Evolutionary conservation across 2,797 vertebrate species (phyloP).

Genomic region (Etheostoma perlongum): DNA sequence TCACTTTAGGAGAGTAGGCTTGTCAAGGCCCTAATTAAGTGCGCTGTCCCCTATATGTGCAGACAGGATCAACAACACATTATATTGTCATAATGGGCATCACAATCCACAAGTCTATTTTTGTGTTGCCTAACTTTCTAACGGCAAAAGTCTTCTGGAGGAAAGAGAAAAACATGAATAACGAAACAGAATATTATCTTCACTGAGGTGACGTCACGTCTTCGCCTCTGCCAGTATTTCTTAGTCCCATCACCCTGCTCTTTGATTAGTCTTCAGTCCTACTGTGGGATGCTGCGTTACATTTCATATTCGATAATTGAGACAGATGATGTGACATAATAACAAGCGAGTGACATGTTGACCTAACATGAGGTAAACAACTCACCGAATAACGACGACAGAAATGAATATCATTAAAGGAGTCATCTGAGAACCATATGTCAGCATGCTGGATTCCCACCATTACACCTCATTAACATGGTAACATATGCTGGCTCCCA

Average conservation of each 20-base stretch:
- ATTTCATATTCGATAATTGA: conserved; percentile 82
- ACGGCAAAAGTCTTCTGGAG: conserved; percentile 75
- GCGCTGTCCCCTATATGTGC: conserved; percentile 94
- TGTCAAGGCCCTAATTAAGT: conserved; percentile 99
- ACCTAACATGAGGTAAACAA: conserved; percentile 86
- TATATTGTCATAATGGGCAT: conserved; percentile 96
- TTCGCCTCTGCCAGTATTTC: conserved; percentile 29
- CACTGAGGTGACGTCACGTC: conserved; percentile 58
- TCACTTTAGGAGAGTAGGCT: conserved; percentile 96
- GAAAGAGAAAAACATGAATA: conserved; percentile 68
- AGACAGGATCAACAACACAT: conserved; percentile 94
- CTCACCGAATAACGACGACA: conserved; percentile 78
- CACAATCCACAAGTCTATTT: conserved; percentile 90
- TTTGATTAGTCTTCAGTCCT: conserved; percentile 55
- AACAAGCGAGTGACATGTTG: conserved; percentile 81
- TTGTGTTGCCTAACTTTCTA: conserved; percentile 84
- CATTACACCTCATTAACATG: conserved; percentile 87
- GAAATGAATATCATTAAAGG: conserved; percentile 85
- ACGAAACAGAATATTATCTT: conserved; percentile 54
- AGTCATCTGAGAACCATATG: conserved; percentile 86
- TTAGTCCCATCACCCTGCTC: conserved; percentile 48
- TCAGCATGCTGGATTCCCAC: conserved; percentile 85
- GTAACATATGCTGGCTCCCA: conserved; percentile 85
- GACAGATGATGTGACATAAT: conserved; percentile 84
- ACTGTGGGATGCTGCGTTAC: conserved; percentile 61